Base-by-base conservation (phyloP, 2,797 vertebrate species). In the Channa striata region DNA sequence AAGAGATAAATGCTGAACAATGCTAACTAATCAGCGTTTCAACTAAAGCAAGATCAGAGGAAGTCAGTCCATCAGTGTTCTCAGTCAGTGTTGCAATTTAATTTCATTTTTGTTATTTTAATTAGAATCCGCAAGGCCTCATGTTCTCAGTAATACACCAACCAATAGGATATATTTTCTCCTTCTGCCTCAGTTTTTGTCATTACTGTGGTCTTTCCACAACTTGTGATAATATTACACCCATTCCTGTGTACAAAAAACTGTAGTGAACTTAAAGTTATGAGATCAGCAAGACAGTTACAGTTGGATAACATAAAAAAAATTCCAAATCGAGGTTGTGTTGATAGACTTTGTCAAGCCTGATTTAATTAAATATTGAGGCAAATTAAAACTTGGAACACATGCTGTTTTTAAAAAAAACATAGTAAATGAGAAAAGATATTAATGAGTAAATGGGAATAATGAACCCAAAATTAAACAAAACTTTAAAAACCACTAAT, bases 21-120 rank as follows among this genome's bases (percentile, higher is more conserved):
- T 25, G 49, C 13, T 16, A 59, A 62, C n/a, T 47, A 62, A 68
- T 78, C 64, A 19, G 16, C 37, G 21, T 56, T 30, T 63, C 56
- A 33, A 8, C 51, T 23, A 39, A 16, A 56, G 3, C 2, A 11
- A 23, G 23, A 56, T 43, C 20, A 59, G 16, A 59, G 36, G 47
- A 40, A 36, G 7, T 46, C 19, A 7, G 2, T 43, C 12, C 44
- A 46, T 36, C 20, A 42, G 50, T 0, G 4, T 57, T 66, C 0
- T 19, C 42, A 36, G 33, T n/a, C 33, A 34, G n/a, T 46, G 57
- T 47, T 62, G 36, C n/a, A 23, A 57, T 53, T 40, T 48, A 3
- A 57, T 19, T 67, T 52, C 2, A 20, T 54, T 34, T 63, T 13
- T 48, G 21, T 33, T 14, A 42, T 68, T 59, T 63, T 37, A 13